Evolutionary conservation across 2,888 invertebrate species (phyloP).

Genomic region (Chalcosyrphus nemorum): DNA sequence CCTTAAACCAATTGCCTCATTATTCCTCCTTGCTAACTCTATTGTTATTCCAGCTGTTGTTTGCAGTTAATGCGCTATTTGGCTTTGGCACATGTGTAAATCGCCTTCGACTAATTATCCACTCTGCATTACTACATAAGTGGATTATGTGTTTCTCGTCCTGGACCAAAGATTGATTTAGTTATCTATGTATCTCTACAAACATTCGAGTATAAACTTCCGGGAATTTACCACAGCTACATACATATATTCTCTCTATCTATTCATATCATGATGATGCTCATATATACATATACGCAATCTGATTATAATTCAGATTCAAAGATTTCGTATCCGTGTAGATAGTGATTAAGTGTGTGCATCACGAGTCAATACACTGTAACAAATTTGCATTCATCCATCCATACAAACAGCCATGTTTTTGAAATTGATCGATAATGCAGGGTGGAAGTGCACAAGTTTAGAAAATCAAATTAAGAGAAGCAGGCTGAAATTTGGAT

Average conservation of each 20-base stretch:
- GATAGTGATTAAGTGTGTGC: constrained; percentile 8
- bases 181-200: constrained; percentile 24
- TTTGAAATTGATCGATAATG: constrained; percentile 51
- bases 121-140: constrained; percentile 32
- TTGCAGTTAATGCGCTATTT: constrained; percentile 16
- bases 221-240: neutral
- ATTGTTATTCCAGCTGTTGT: constrained; percentile 22
- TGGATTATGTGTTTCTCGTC: constrained; percentile 32
- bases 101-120: constrained; percentile 44
- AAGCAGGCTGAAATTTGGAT: constrained; percentile 32
- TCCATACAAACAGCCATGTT: neutral
- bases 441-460: constrained; percentile 1
- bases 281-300: too few relatives aligned
- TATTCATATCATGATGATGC: neutral
- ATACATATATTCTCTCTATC: neutral
- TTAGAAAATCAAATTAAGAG: constrained; percentile 24
- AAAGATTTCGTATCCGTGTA: neutral
- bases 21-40: neutral
- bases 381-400: constrained; percentile 2
- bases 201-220: constrained; percentile 23
- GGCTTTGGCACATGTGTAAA: constrained; percentile 22
- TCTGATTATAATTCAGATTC: constrained; percentile 17
- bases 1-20: neutral
- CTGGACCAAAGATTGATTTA: constrained; percentile 24
- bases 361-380: constrained; percentile 27